Evolutionary conservation across 30 jellyfish, hydroid and myxozoan species (phyloP).

Genomic region (Hydra vulgaris): DNA sequence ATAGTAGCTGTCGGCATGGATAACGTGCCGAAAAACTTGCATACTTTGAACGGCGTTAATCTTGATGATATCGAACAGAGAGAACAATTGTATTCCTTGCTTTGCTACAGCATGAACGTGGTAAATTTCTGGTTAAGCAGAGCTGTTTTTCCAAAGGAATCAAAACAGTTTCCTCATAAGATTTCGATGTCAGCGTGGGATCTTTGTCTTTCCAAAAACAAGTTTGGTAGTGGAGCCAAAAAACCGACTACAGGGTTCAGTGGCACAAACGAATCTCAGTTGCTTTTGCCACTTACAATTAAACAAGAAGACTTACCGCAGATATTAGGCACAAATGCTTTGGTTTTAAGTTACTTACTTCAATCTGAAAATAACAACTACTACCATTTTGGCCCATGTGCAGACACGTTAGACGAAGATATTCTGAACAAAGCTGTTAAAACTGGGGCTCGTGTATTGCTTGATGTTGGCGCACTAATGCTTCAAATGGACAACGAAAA

Average conservation of each 20-base stretch:
- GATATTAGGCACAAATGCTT: not conserved
- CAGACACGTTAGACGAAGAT: not conserved
- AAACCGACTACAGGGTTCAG: not conserved
- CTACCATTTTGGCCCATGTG: not conserved
- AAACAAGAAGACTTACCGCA: not conserved
- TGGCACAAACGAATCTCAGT: not conserved
- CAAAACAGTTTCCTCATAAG: not conserved
- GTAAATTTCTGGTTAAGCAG: not conserved
- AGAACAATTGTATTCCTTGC: not conserved
- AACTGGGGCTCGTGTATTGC: not conserved
- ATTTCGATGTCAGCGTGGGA: not conserved
- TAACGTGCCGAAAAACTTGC: not conserved
- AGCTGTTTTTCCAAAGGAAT: not conserved
- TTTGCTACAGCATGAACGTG: not conserved
- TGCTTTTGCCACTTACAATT: not conserved
- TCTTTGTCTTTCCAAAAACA: not conserved
- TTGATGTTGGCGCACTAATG: not conserved
- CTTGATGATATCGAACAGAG: not conserved
- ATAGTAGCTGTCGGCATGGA: not conserved
- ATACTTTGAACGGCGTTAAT: not conserved
- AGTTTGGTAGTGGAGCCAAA: not conserved
- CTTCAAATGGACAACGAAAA: not conserved
- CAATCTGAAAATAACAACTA: not conserved
- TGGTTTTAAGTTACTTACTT: not conserved
- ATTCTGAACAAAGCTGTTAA: not conserved